Evolutionary conservation across 2,113 vertebrate genomes (phyloP), one percentile per base, ranked within the genome.

Genomic region (Pycnonotus jocosus): DNA sequence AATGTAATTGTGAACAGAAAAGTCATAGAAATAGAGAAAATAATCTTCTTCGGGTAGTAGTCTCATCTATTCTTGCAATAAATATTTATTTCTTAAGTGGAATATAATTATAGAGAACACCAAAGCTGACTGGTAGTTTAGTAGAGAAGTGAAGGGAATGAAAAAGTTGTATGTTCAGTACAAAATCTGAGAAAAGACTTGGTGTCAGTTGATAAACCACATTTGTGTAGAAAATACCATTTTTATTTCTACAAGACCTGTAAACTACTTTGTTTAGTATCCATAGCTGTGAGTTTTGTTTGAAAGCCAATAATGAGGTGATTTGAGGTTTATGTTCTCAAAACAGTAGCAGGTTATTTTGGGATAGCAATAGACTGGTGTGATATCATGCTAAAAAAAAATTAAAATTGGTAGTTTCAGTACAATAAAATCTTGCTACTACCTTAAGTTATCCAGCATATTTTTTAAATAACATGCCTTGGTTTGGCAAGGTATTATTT

Each of bases 1-100:
- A 64, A 73, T 94, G 58, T 95, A 97, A 96, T 57, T 96, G 66
- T 96, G 81, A 94, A 80, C 84, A 97, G 95, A 96, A 95, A 81
- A 82, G 79, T 74, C 78, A 35, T 53, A 84, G 87, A 90, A 90
- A 86, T 68, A 96, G 56, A 78, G 84, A 82, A 96, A 91, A 40
- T 51, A 86, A 20, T 94, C 56, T 64, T 84, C 53, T 81, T 83
- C 92, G 92, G 69, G 91, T 96, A 84, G 44, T 76, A 91, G 45
- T 97, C 66, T 42, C 73, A 64, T 85, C 61, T 83, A 35, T 13
- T 84, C 27, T 47, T 93, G 56, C 35, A 86, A 92, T 13, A 65
- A 87, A n/a, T 78, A 60, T 33, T 57, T 79, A 27, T 79, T 84
- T 73, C 11, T 8, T 27, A 61, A 73, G 31, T 37, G 42, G 50